A percentile compares a stretch with the other conserved stretches of the same genome.
Evolutionary conservation across 2,797 vertebrate species (phyloP).

Genomic region (Lepilemur septentrionalis): DNA sequence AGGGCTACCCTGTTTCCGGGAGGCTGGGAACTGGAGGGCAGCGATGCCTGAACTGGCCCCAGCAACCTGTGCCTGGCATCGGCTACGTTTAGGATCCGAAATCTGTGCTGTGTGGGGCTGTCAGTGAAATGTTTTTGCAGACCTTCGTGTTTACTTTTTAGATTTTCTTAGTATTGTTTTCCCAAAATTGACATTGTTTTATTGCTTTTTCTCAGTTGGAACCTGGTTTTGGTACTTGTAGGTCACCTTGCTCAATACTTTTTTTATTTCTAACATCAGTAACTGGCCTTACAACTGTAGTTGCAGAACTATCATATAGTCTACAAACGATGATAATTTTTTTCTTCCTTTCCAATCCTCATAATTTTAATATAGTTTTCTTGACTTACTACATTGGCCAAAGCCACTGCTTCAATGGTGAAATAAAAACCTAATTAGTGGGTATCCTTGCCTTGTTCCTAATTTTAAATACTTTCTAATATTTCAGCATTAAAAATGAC

Average conservation of each 20-base stretch:
- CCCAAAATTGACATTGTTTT: not conserved
- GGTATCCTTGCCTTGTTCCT: not conserved
- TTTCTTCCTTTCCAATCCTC: not conserved
- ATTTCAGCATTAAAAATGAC: not conserved
- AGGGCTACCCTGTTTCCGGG: not conserved
- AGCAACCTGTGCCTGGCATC: not conserved
- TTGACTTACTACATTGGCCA: not conserved
- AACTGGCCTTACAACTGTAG: not conserved
- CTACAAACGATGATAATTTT: not conserved
- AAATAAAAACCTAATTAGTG: not conserved
- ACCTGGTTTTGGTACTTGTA: not conserved
- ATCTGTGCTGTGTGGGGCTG: not conserved
- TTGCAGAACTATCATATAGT: not conserved
- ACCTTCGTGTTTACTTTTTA: not conserved
- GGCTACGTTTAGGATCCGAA: not conserved
- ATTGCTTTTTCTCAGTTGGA: not conserved
- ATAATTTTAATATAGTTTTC: not conserved
- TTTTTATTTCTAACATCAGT: not conserved
- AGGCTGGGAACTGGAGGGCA: not conserved
- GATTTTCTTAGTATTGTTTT: not conserved
- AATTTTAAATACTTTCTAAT: constrained; percentile 14
- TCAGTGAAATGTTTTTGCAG: not conserved
- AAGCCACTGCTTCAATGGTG: not conserved
- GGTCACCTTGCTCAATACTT: not conserved
- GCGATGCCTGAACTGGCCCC: not conserved